These are phyloP conservation scores for Hybognathus amarus DNA, from an alignment of 2,797 vertebrate genomes.

Conservation along the genomic window DNA sequence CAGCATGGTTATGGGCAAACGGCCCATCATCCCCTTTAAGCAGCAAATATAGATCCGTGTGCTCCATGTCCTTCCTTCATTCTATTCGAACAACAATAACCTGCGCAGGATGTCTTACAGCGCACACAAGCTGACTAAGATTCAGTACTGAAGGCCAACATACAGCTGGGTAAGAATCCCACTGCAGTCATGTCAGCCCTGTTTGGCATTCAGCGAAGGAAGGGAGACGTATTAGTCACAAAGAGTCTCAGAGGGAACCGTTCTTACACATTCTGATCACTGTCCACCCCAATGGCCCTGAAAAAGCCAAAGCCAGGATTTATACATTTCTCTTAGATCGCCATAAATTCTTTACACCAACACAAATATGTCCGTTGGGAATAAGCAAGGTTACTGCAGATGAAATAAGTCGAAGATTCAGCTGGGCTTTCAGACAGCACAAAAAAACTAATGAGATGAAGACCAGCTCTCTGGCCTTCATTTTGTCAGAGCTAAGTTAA, in stretches of 20 bases:
- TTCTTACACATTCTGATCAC: slow-evolving; percentile 76
- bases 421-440: slow-evolving; percentile 68
- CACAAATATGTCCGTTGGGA: slow-evolving; percentile 81
- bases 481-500: slow-evolving; percentile 40
- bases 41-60: slow-evolving; percentile 11
- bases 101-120: slow-evolving; percentile 59
- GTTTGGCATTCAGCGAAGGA: slow-evolving; percentile 76
- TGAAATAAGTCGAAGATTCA: slow-evolving; percentile 78
- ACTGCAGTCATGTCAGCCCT: slow-evolving; percentile 63
- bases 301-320: slow-evolving; percentile 79
- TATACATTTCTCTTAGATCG: slow-evolving; percentile 83
- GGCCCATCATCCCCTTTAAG: background rate
- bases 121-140: slow-evolving; percentile 38
- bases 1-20: slow-evolving; percentile 11
- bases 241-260: slow-evolving; percentile 74
- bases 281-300: slow-evolving; percentile 75
- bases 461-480: slow-evolving; percentile 51
- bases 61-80: slow-evolving; percentile 10
- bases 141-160: slow-evolving; percentile 42
- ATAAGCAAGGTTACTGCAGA: slow-evolving; percentile 82
- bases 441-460: slow-evolving; percentile 53
- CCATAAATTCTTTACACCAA: slow-evolving; percentile 83
- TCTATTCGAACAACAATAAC: slow-evolving; percentile 13
- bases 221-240: slow-evolving; percentile 70
- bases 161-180: slow-evolving; percentile 46